Evolutionary conservation across 2,888 invertebrate species (phyloP).

Genomic region (Hymenopus coronatus): DNA sequence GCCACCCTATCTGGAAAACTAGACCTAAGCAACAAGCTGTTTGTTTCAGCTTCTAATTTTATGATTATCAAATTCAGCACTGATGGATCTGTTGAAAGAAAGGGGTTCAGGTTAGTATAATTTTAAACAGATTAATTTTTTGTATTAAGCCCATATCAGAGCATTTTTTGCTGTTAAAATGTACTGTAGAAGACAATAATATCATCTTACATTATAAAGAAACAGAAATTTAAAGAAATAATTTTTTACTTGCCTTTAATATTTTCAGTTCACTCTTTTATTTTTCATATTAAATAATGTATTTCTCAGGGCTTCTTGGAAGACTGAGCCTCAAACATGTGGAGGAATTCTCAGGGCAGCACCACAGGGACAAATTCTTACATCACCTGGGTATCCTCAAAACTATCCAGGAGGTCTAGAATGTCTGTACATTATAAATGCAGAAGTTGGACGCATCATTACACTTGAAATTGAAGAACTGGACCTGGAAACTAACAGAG

Average conservation of each 20-base stretch:
- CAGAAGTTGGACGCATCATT: constrained; percentile 87
- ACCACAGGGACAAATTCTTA: constrained; percentile 82
- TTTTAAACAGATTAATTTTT: constrained; percentile 28
- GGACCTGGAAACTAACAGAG: constrained; percentile 77
- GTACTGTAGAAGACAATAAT: neutral
- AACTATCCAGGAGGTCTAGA: constrained; percentile 95
- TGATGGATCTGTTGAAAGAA: constrained; percentile 87
- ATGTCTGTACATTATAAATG: constrained; percentile 87
- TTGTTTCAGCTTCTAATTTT: constrained; percentile 94
- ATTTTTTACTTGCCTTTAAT: neutral
- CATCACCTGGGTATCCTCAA: constrained; percentile 89
- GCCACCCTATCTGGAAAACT: constrained; percentile 91
- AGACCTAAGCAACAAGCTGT: constrained; percentile 78
- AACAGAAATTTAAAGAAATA: too few relatives aligned
- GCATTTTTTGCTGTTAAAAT: neutral
- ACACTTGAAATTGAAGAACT: constrained; percentile 86
- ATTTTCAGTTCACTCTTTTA: neutral
- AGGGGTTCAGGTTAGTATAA: constrained; percentile 70
- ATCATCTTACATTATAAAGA: too few relatives aligned
- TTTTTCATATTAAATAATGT: neutral
- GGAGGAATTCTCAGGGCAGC: constrained; percentile 86
- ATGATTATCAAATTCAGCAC: constrained; percentile 97
- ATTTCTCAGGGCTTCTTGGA: constrained; percentile 74
- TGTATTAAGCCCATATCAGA: neutral
- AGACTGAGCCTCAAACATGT: constrained; percentile 89